phyloP scores from a whole-genome alignment of 1,140 invertebrate genomes.

The Uloborus diversus region DNA sequence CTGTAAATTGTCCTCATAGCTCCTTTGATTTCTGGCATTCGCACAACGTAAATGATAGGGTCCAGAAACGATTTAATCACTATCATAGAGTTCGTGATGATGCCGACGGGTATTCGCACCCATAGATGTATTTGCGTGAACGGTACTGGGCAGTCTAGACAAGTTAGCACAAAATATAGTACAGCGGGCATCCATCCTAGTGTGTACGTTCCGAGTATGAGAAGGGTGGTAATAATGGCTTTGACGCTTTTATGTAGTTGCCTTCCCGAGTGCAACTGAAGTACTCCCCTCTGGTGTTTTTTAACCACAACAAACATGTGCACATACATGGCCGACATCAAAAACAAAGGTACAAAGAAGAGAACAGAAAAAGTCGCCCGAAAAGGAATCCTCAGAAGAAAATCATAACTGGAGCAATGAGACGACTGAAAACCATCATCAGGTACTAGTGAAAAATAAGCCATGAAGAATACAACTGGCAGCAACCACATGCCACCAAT shows the following conservation, averaged over 20 bases:
- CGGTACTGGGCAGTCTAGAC: slow-evolving; percentile 66
- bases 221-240: slow-evolving; percentile 73
- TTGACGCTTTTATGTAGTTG: slow-evolving; percentile 69
- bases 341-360: slow-evolving; percentile 67
- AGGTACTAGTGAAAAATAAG: slow-evolving; percentile 68
- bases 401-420: slow-evolving; percentile 39
- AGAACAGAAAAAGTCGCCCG: slow-evolving; percentile 65
- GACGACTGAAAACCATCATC: slow-evolving; percentile 66
- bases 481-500: slow-evolving; percentile 70
- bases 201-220: slow-evolving; percentile 68
- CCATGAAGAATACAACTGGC: slow-evolving; percentile 68
- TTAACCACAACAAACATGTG: slow-evolving; percentile 72
- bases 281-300: slow-evolving; percentile 69
- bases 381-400: slow-evolving; percentile 63
- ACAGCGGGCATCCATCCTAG: slow-evolving; percentile 67
- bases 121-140: slow-evolving; percentile 32
- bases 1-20: slow-evolving; percentile 31
- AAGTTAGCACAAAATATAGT: slow-evolving; percentile 69
- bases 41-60: slow-evolving; percentile 75
- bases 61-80: slow-evolving; percentile 74
- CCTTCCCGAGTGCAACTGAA: slow-evolving; percentile 12
- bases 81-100: slow-evolving; percentile 65
- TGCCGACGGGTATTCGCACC: slow-evolving; percentile 54
- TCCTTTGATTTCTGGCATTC: slow-evolving; percentile 72
- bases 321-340: slow-evolving; percentile 72